Percentiles rank a stretch among this genome's conserved stretches.
phyloP scores from a whole-genome alignment of 2,888 invertebrate genomes.

The Drosophila antonietae region DNA sequence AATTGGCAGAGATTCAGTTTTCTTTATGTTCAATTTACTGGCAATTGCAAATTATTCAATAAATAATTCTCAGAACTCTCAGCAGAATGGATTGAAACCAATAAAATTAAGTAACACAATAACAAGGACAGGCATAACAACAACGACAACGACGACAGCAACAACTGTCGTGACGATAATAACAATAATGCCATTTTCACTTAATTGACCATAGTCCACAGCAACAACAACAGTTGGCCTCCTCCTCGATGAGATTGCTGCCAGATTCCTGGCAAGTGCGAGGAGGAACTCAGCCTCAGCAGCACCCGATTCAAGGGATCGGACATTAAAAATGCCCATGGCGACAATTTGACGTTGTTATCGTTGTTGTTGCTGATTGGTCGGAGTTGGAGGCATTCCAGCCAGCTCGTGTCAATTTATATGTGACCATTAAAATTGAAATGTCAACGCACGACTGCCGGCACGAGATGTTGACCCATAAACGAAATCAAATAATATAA shows the following conservation, averaged over 20 bases:
- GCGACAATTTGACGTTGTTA: slow-evolving; percentile 62
- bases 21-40: neutral
- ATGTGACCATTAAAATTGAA: slow-evolving; percentile 60
- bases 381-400: slow-evolving; percentile 17
- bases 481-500: slow-evolving; percentile 69
- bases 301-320: slow-evolving; percentile 60
- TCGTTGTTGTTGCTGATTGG: slow-evolving; percentile 37
- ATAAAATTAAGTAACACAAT: slow-evolving; percentile 47
- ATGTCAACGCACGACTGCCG: slow-evolving; percentile 39
- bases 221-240: slow-evolving; percentile 40
- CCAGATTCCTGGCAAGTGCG: slow-evolving; percentile 47
- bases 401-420: slow-evolving; percentile 44
- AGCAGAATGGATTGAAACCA: slow-evolving; percentile 33
- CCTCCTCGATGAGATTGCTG: neutral
- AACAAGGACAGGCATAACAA: slow-evolving; percentile 31
- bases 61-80: slow-evolving; percentile 18
- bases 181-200: slow-evolving; percentile 77
- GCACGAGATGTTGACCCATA: slow-evolving; percentile 40
- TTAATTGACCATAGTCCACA: slow-evolving; percentile 81
- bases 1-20: neutral
- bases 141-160: slow-evolving; percentile 27
- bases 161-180: slow-evolving; percentile 50
- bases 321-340: slow-evolving; percentile 68
- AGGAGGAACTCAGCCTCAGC: slow-evolving; percentile 42
- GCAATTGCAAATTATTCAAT: neutral